Base-by-base conservation (phyloP, 2,113 vertebrate genomes). In the Brachyhypopomus occidentalis region DNA sequence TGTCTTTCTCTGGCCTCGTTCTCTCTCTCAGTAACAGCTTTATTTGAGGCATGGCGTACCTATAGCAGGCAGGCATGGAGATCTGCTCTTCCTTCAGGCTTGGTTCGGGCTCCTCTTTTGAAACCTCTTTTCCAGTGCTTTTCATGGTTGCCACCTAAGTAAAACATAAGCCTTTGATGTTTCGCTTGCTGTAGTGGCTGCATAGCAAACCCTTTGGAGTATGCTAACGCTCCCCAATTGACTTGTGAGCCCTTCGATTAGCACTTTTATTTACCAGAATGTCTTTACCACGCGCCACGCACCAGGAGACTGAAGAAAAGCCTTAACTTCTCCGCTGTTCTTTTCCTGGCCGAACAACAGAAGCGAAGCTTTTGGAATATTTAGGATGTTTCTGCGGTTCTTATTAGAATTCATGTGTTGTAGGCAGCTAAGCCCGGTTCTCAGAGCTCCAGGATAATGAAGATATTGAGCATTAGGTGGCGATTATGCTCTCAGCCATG, bases 161-260 rank as follows among this genome's bases (percentile, higher is more conserved):
- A 67, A 72, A 67, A 73, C 23, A 84, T 79, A 84, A 87, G 12
- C 85, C 88, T 94, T 92, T 94, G 91, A 94, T 91, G 91, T 92
- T 86, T 85, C 74, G 86, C 72, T 67, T 72, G 20, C 76, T 80
- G 78, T 89, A 87, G 64, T 56, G 72, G 41, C 75, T 67, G 78
- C 86, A 88, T 78, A 84, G 87, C 81, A 88, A 63, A 77, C 67
- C 55, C 86, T 84, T 83, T 71, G 55, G 70, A 45, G 48, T 85
- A 80, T 75, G 89, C 87, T 89, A 89, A 91, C 91, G 84, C 83
- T 81, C 86, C 77, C 84, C 88, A 71, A 90, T 88, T 89, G 90
- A 91, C 88, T 90, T 87, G 56, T 83, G 87, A 86, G 83, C 86
- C 84, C 83, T 85, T 89, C 90, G 89, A 92, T 92, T 91, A 92